These are phyloP conservation scores for Siphamia tubifer DNA, from an alignment of 2,113 vertebrate genomes.

Conservation along the genomic window DNA sequence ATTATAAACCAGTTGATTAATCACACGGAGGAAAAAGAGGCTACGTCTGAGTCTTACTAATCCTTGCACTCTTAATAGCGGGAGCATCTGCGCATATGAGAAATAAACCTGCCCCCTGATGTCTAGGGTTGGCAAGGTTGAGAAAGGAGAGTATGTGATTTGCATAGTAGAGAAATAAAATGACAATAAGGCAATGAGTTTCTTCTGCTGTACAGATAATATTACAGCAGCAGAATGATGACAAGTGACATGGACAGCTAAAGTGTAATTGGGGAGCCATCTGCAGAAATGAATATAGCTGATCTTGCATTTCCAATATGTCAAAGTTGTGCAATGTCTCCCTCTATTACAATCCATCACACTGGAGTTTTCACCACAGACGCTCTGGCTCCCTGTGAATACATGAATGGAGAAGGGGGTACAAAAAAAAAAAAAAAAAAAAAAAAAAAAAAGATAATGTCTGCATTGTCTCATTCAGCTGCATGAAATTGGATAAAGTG, in stretches of 20 bases:
- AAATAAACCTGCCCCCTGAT: background rate
- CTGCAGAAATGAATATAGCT: conserved; percentile 53
- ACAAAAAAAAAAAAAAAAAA: background rate
- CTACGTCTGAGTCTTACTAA: background rate
- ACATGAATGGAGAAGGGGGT: background rate
- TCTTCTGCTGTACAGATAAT: conserved; percentile 5
- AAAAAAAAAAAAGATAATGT: conserved; percentile 12
- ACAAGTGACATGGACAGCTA: conserved; percentile 38
- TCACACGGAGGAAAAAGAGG: too few relatives aligned
- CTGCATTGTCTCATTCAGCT: conserved; percentile 36
- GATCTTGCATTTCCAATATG: conserved; percentile 59
- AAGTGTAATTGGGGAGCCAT: conserved; percentile 55
- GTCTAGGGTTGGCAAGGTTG: background rate
- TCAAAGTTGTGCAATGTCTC: conserved; percentile 28
- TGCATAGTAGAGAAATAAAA: conserved; percentile 25
- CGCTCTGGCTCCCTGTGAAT: background rate
- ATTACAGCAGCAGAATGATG: conserved; percentile 34
- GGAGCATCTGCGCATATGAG: background rate
- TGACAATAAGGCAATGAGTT: conserved; percentile 21
- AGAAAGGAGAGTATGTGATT: conserved; percentile 20
- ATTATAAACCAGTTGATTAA: too few relatives aligned
- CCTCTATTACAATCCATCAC: conserved; percentile 36
- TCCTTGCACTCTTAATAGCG: conserved; percentile 3
- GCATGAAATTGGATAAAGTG: conserved; percentile 54
- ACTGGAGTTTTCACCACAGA: background rate